phyloP scores from a whole-genome alignment of 2,888 invertebrate genomes.

The Artemia sinica region DNA sequence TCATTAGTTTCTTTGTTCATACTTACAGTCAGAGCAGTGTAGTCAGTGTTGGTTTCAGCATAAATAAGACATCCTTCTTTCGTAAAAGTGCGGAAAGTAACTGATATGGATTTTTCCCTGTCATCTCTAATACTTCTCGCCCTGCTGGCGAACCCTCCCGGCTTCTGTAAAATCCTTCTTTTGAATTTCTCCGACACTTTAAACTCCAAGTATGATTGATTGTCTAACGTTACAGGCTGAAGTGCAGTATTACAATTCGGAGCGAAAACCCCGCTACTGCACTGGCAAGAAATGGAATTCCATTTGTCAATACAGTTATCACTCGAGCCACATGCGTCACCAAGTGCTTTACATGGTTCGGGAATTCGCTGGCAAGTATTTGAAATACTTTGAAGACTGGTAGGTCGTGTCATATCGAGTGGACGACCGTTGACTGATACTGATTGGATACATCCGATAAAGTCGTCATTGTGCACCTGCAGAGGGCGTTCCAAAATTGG shows the following conservation, averaged over 20 bases:
- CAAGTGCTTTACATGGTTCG: conserved; percentile 27
- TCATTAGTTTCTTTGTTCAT: too few relatives aligned
- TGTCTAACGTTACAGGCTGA: conserved; percentile 57
- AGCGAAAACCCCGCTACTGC: conserved; percentile 43
- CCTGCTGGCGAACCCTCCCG: conserved; percentile 44
- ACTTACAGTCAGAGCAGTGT: conserved; percentile 53
- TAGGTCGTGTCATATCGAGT: conserved; percentile 58
- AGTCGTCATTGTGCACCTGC: conserved; percentile 76
- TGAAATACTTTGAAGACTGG: conserved; percentile 51
- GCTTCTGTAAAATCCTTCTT: conserved; percentile 32
- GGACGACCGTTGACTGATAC: conserved; percentile 69
- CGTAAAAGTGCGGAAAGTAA: conserved; percentile 62
- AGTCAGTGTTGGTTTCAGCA: conserved; percentile 69
- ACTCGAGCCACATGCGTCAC: conserved; percentile 41
- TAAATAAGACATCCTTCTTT: conserved; percentile 64
- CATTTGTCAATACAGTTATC: conserved; percentile 68
- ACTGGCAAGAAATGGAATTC: conserved; percentile 45
- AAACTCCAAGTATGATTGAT: conserved; percentile 60
- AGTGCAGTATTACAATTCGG: conserved; percentile 61
- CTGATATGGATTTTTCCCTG: conserved; percentile 37
- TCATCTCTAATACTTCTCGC: background rate
- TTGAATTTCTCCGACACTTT: conserved; percentile 50
- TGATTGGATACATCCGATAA: conserved; percentile 83
- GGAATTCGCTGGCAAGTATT: conserved; percentile 54
- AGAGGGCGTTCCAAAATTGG: conserved; percentile 72